Evolutionary conservation across 2,797 vertebrate genomes (phyloP), one percentile per base, ranked within the genome.

Genomic region (Sternarchorhynchus goeldii): DNA sequence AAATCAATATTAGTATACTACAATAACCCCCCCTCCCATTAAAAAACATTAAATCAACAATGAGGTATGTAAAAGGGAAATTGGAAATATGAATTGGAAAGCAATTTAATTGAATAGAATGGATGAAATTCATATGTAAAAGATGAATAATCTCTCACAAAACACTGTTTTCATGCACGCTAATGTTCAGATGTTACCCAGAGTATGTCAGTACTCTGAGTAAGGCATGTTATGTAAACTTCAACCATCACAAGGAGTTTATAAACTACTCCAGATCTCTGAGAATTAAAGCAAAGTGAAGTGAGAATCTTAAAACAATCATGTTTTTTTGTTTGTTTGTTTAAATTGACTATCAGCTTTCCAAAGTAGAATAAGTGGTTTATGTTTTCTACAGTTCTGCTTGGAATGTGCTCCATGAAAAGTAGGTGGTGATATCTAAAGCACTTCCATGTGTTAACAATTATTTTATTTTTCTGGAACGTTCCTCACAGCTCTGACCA

Each of bases 401-500:
- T 50, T 20, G 21, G 20, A 50, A 12, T 29, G 20, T 67, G 65
- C 39, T 69, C 25, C 45, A 31, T 18, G 63, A 78, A 34, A 70
- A 34, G 20, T 78, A 45, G 70, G 29, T 7, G 60, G 18, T 75
- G n/a, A 79, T 60, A 39, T 45, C 64, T 74, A 68, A 79, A 74
- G 71, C 57, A 39, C 17, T 62, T 68, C 29, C 50, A 56, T 69
- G 31, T 16, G 64, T 68, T 73, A 73, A 74, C 50, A 69, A 21
- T 36, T 59, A 29, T 55, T 79, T 79, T 73, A 72, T 78, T 73
- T 65, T 59, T 73, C 34, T 66, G 70, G 60, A 20, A 78, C n/a
- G 50, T 69, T 69, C 57, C 68, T 69, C 72, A 75, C 20, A 79
- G 57, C 65, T 62, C 65, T 55, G 21, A 57, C 56, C 36, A 55